Percentiles rank a stretch among this genome's conserved stretches.
Evolutionary conservation across 2,888 invertebrate genomes (phyloP).

Genomic region (Drosophila buzzatii): DNA sequence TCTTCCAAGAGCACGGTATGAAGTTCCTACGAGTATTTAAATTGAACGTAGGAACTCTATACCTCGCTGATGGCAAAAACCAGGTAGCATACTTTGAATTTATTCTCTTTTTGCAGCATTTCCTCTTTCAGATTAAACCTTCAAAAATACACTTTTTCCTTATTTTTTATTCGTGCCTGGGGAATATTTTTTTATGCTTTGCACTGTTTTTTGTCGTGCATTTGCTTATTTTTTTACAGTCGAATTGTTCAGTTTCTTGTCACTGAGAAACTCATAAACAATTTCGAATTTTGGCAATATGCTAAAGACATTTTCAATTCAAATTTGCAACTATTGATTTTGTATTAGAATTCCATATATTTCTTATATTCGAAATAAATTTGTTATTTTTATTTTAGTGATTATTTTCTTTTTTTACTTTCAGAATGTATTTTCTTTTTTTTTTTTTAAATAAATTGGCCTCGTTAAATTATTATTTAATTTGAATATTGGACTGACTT

Average conservation of each 20-base stretch:
- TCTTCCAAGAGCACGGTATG: slow-evolving; percentile 99
- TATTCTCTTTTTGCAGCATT: slow-evolving; percentile 42
- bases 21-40: slow-evolving; percentile 96
- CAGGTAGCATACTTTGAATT: slow-evolving; percentile 72
- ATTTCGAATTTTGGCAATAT: not conserved
- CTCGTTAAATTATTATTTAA: not conserved
- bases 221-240: not conserved
- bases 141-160: slow-evolving; percentile 41
- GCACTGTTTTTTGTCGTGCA: slow-evolving; percentile 25
- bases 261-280: slow-evolving; percentile 9
- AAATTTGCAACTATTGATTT: not conserved
- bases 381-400: not conserved
- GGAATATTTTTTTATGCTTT: slow-evolving; percentile 28
- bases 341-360: not conserved
- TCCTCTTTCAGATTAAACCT: slow-evolving; percentile 50
- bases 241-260: slow-evolving; percentile 6
- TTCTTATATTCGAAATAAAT: not conserved
- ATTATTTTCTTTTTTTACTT: not conserved
- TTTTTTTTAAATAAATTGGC: not conserved
- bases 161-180: slow-evolving; percentile 3
- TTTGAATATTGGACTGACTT: not conserved
- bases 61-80: slow-evolving; percentile 96
- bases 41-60: slow-evolving; percentile 96
- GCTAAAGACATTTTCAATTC: not conserved
- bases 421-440: not conserved